These are phyloP conservation scores for Anseranas semipalmata DNA, from an alignment of 2,113 vertebrate species.

Conservation along the genomic window DNA sequence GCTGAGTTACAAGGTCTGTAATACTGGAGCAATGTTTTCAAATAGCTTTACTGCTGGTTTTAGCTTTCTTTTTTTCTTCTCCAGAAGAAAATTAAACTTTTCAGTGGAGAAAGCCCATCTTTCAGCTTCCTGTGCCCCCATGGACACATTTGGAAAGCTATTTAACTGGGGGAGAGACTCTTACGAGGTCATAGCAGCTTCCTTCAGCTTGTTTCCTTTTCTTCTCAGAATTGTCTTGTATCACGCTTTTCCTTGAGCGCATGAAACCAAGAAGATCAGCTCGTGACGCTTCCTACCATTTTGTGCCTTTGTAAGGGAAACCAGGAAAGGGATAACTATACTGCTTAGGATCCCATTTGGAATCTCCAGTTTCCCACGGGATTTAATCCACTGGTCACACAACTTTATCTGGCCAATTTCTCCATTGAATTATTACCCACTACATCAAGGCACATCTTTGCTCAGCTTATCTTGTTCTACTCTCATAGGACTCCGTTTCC, in stretches of 20 bases:
- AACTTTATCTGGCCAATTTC: background rate
- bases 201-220: background rate
- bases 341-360: background rate
- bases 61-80: background rate
- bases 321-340: background rate
- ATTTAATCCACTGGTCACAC: background rate
- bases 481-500: background rate
- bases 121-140: background rate
- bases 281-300: background rate
- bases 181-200: background rate
- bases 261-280: background rate
- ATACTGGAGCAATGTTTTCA: background rate
- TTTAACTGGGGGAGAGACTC: background rate
- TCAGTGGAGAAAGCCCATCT: background rate
- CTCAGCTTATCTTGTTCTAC: background rate
- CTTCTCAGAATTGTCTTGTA: background rate
- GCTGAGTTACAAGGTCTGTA: background rate
- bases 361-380: background rate
- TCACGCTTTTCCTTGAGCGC: background rate
- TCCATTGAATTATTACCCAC: background rate
- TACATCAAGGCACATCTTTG: background rate
- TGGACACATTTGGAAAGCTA: background rate
- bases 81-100: background rate
- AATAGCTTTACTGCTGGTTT: background rate
- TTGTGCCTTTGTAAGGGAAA: background rate